Conservation (phyloP, 2,113 vertebrate genomes). For the Strix aluco region DNA sequence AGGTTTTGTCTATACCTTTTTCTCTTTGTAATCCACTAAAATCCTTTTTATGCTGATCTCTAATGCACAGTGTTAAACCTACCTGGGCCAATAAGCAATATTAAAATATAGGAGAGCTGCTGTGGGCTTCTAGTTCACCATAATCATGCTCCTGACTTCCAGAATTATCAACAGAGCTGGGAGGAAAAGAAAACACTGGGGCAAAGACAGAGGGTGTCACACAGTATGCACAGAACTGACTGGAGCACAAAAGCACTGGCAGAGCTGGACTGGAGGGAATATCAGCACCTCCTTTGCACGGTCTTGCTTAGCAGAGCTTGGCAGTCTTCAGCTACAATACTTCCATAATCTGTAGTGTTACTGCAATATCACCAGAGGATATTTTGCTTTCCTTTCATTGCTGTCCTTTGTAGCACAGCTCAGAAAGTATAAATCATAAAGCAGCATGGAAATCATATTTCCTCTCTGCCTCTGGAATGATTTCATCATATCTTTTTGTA, state of each 20-base stretch:
- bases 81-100: neutral
- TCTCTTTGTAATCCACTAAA: neutral
- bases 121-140: neutral
- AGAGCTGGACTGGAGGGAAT: neutral
- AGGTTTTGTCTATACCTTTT: neutral
- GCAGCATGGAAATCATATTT: constrained; percentile 41
- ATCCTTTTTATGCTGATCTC: neutral
- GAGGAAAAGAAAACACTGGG: no score
- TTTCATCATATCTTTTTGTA: neutral
- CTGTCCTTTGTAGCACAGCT: neutral
- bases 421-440: neutral
- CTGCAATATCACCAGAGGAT: neutral
- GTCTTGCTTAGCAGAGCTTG: neutral
- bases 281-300: neutral
- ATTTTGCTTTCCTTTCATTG: neutral
- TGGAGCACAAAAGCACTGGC: neutral
- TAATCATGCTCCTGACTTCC: neutral
- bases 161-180: neutral
- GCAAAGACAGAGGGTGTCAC: neutral
- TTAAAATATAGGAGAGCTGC: neutral
- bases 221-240: fast-evolving
- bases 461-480: neutral
- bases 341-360: neutral
- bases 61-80: no score
- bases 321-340: neutral